phyloP scores from a whole-genome alignment of 2,113 vertebrate species.

The Melanocharis versteri region DNA sequence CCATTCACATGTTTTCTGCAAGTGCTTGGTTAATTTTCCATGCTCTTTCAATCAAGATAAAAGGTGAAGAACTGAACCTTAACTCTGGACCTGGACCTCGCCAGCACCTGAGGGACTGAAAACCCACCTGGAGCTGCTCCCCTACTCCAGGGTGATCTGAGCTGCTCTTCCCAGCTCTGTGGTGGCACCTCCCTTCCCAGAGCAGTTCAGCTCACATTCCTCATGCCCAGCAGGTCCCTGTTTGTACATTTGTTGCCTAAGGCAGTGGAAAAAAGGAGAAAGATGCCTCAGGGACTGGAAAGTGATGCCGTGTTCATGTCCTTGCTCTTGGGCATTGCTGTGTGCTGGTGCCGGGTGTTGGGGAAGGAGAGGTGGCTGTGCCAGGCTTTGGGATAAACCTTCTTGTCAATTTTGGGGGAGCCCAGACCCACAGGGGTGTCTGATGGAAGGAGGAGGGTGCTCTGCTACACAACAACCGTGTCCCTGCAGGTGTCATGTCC shows the following conservation, averaged over 20 bases:
- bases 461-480: neutral
- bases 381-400: neutral
- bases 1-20: neutral
- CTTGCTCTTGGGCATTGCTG: neutral
- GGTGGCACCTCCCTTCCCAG: neutral
- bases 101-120: neutral
- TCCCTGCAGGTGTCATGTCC: neutral
- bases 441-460: neutral
- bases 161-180: neutral
- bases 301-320: neutral
- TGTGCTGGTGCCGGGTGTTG: fast-evolving
- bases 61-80: neutral
- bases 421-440: neutral
- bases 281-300: neutral
- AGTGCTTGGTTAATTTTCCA: neutral
- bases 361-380: neutral
- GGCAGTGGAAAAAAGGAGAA: neutral
- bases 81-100: neutral
- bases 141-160: neutral
- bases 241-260: conserved; percentile 7
- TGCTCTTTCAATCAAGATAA: neutral
- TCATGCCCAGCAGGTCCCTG: neutral
- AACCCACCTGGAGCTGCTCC: neutral
- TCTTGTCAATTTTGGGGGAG: neutral
- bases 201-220: neutral